Evolutionary conservation across 2,113 vertebrate species (phyloP).

Genomic region (Lathamus discolor): DNA sequence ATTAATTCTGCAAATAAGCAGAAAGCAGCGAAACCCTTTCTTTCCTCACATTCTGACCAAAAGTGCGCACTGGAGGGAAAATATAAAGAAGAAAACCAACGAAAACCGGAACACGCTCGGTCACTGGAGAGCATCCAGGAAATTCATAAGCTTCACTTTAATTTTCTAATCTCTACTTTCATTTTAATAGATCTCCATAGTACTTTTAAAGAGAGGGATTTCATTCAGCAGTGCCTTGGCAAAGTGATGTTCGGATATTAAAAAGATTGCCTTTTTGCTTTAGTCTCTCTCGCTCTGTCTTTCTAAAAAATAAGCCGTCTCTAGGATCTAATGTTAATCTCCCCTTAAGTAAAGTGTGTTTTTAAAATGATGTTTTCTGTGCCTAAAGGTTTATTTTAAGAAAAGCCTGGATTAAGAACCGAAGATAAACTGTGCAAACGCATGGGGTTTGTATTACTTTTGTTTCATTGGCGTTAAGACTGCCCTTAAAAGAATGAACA

Average conservation of each 20-base stretch:
- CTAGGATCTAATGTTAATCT: not conserved
- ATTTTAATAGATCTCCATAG: constrained; percentile 44
- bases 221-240: constrained; percentile 1
- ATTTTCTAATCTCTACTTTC: constrained; percentile 31
- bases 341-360: not conserved
- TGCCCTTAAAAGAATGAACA: not conserved
- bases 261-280: not conserved
- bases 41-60: not conserved
- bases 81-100: not conserved
- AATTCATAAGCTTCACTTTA: constrained; percentile 18
- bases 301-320: not conserved
- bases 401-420: not conserved
- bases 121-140: not conserved
- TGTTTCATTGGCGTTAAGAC: not conserved
- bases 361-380: not conserved
- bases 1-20: constrained; percentile 1
- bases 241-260: constrained; percentile 25
- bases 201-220: not conserved
- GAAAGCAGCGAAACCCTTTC: not conserved
- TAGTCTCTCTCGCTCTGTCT: not conserved
- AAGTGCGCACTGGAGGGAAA: not conserved
- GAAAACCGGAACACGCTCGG: not conserved
- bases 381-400: not conserved
- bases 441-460: not conserved
- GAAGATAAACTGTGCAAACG: not conserved